Percentiles rank a stretch among this genome's conserved stretches.
phyloP scores from a whole-genome alignment of 2,888 invertebrate species.

The Brachypterus glaber region DNA sequence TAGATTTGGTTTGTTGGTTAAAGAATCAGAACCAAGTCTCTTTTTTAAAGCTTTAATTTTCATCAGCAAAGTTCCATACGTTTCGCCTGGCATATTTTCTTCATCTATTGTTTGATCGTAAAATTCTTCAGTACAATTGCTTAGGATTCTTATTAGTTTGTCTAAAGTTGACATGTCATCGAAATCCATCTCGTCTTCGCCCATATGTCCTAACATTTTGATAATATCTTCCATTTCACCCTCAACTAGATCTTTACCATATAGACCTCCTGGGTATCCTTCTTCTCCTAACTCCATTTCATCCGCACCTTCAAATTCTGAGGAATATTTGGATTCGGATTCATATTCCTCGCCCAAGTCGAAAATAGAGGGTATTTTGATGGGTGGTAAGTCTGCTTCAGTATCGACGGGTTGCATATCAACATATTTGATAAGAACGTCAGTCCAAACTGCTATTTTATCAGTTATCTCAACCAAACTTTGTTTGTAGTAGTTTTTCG shows the following conservation, averaged over 20 bases:
- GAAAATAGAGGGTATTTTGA: conserved; percentile 21
- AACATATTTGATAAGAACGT: conserved; percentile 29
- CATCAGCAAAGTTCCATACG: conserved; percentile 18
- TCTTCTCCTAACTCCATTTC: too few species aligned
- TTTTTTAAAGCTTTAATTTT: conserved; percentile 24
- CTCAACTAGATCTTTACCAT: neutral
- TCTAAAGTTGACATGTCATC: conserved; percentile 20
- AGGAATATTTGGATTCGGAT: conserved; percentile 13
- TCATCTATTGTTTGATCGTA: conserved; percentile 16
- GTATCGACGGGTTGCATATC: conserved; percentile 32
- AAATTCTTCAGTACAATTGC: conserved; percentile 24
- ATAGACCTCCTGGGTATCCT: conserved; percentile 1
- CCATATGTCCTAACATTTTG: too few species aligned
- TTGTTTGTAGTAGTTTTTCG: conserved; percentile 20
- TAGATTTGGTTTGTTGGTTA: conserved; percentile 19
- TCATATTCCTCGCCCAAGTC: conserved; percentile 15
- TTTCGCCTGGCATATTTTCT: conserved; percentile 1
- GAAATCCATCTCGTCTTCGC: conserved; percentile 5
- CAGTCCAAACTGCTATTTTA: conserved; percentile 34
- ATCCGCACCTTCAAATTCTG: conserved; percentile 6
- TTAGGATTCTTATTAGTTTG: conserved; percentile 26
- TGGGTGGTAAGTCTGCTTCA: conserved; percentile 26
- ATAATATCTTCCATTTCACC: neutral
- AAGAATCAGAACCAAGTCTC: neutral
- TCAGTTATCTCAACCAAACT: conserved; percentile 28